These are phyloP conservation scores for Drosophila yakuba DNA, from an alignment of 1,140 invertebrate species.

Conservation along the genomic window DNA sequence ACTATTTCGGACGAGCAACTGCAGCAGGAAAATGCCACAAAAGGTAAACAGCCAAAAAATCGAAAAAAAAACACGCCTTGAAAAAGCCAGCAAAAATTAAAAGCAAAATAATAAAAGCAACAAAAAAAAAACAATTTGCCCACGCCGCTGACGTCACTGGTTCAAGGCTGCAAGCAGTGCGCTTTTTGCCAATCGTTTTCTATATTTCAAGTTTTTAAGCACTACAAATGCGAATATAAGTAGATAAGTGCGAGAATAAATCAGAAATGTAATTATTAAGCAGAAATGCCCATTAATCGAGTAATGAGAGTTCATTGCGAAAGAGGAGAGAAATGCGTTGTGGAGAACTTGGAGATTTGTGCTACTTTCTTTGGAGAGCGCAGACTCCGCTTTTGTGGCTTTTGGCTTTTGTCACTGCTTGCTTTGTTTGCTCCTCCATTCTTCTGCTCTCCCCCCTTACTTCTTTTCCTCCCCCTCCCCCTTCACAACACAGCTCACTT, in stretches of 20 bases:
- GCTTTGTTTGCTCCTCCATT: constrained; percentile 6
- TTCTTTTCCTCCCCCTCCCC: background rate
- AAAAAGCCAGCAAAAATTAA: constrained; percentile 12
- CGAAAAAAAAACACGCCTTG: constrained; percentile 28
- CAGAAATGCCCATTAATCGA: constrained; percentile 15
- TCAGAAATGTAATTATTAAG: background rate
- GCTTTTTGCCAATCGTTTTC: constrained; percentile 8
- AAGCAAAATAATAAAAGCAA: no score
- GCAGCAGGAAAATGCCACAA: constrained; percentile 57
- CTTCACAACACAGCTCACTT: constrained; percentile 23
- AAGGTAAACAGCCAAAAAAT: constrained; percentile 15
- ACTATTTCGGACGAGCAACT: constrained; percentile 37
- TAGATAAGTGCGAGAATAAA: no score
- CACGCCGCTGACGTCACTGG: constrained; percentile 26
- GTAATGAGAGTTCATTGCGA: constrained; percentile 3
- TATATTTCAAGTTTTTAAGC: background rate
- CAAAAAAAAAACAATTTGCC: constrained; percentile 12
- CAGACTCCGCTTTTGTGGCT: constrained; percentile 54
- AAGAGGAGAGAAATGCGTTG: background rate
- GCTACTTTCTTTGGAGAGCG: constrained; percentile 70
- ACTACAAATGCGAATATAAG: background rate
- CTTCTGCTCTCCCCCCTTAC: background rate
- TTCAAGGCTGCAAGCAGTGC: constrained; percentile 29
- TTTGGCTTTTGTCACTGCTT: constrained; percentile 66
- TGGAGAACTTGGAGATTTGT: constrained; percentile 63